Conservation (phyloP, 2,888 invertebrate genomes). For the Trilocha varians region DNA sequence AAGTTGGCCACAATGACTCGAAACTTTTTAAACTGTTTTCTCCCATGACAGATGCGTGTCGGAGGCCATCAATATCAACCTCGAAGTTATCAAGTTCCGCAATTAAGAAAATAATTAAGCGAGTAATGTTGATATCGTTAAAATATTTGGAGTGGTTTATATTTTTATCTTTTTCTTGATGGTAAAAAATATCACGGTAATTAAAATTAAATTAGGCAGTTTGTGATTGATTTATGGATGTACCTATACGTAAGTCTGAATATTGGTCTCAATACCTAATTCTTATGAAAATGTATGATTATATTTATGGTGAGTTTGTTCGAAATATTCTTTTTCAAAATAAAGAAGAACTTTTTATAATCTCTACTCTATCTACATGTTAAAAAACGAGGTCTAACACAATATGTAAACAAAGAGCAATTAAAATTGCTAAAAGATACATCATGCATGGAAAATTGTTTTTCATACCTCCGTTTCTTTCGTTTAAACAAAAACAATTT, state of each 20-base stretch:
- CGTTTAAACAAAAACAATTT: not conserved
- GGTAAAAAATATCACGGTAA: not conserved
- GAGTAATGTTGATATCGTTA: no score
- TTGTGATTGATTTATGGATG: not conserved
- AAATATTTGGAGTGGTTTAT: not conserved
- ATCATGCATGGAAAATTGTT: not conserved
- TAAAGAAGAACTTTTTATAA: not conserved
- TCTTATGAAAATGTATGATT: no score
- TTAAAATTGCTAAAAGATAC: not conserved
- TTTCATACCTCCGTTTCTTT: not conserved
- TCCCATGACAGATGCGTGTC: not conserved
- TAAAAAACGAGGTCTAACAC: no score
- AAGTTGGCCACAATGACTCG: conserved; percentile 1
- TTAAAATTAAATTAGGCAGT: not conserved
- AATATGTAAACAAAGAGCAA: not conserved
- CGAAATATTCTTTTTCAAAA: not conserved
- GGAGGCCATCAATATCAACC: not conserved
- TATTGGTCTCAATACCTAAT: no score
- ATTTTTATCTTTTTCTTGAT: not conserved
- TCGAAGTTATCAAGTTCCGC: not conserved
- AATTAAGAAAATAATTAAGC: not conserved
- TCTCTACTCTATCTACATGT: no score
- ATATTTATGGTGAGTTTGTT: no score
- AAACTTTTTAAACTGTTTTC: not conserved
- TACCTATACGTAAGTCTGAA: not conserved